Evolutionary conservation across 2,797 vertebrate genomes (phyloP), one percentile per base, ranked within the genome.

Genomic region (Pangasius sanitwongsei): DNA sequence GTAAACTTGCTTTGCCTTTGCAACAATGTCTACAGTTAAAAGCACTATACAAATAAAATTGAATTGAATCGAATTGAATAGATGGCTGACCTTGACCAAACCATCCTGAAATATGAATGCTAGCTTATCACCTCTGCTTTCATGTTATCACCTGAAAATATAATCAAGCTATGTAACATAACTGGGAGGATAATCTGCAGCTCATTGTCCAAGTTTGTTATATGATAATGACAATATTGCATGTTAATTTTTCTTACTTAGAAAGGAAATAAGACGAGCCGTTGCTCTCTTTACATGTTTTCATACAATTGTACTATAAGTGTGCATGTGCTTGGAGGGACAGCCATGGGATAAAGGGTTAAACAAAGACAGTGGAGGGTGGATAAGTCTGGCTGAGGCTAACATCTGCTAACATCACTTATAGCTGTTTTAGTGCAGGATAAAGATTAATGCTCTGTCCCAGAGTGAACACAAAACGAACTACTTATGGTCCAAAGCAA

Each of bases 331-430:
- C 53, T 34, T 57, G 53, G 31, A 80, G 28, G 50, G 15, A 80
- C 77, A 55, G 15, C 15, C 50, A 16, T 20, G 18, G 41, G 25
- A 28, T 23, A 59, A 59, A 80, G 16, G 8, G 7, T 34, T 11
- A 55, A 77, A n/a, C 4, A 50, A 57, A 34, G 50, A 80, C n/a
- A 55, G n/a, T 55, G 53, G 18, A 81, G 7, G 7, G 50, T 80
- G 50, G 9, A 80, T 55, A 80, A 7, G 9, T 57, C 53, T n/a
- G 78, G 53, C 53, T 57, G 31, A 57, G 31, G n/a, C 18, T 57
- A 34, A 55, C 31, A 23, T 80, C 53, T 80, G 53, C n/a, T 80
- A 80, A 80, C n/a, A 57, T 80, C 77, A 80, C 53, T 59, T 81
- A 15, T 23, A 59, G 12, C 53, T 57, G 20, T 37, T 57, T 81